Base-by-base conservation (phyloP, 2,797 vertebrate species). In the Triplophysa yarkandensis region DNA sequence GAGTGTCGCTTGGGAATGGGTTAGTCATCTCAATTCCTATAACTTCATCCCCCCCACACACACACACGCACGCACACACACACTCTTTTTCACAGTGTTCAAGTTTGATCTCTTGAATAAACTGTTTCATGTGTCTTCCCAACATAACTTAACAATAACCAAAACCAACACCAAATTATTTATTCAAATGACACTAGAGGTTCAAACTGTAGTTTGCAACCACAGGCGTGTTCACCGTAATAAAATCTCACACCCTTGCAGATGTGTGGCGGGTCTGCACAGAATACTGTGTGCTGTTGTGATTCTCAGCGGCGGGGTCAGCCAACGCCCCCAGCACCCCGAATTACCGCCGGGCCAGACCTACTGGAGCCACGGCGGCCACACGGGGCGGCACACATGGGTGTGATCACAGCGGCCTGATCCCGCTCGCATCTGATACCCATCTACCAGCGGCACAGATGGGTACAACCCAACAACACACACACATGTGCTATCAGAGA, bases 311-410 rank as follows among this genome's bases (percentile, higher is more conserved):
- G 44, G 71, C 74, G 70, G 82, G 83, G 82, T 85, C 80, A 83
- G 68, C 76, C 79, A 81, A 79, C 63, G 60, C 65, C 63, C 79
- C 81, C 74, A 70, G 60, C 71, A 71, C 81, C 82, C 77, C 48
- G 72, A 83, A 83, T 78, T 78, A 81, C 54, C 77, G 75, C 66
- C 79, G 82, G 84, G 86, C 89, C 88, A 92, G 90, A 92, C 90
- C 89, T 86, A 86, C 86, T 87, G 90, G 90, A 92, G 90, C 90
- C 90, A 85, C 84, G 74, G 77, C 83, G 83, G 87, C 89, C 89
- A 83, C 90, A 91, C 84, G 83, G 89, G 87, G 88, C 86, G 82
- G 79, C 88, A 90, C 90, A 90, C 85, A 88, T 84, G 82, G 78
- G 84, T 77, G 82, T 80, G 81, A 90, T 88, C 86, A 85, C 86